Percentiles rank a stretch among this genome's conserved stretches.
phyloP scores from a whole-genome alignment of 1,140 invertebrate genomes.

The Drosophila ercepeae region DNA sequence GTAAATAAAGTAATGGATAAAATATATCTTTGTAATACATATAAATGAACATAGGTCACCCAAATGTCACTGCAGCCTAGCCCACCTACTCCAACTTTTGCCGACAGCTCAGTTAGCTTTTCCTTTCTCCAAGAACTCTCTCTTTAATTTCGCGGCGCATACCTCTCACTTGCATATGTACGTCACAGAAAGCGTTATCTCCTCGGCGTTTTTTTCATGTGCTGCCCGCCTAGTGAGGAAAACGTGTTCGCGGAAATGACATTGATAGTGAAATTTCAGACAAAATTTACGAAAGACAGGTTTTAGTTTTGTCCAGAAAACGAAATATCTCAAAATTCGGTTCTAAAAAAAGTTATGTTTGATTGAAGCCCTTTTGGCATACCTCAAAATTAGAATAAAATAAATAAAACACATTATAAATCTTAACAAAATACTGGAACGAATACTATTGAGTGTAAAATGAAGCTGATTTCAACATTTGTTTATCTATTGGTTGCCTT shows the following conservation, averaged over 20 bases:
- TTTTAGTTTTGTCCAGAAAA: background rate
- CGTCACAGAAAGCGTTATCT: slow-evolving; percentile 51
- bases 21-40: no score
- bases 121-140: slow-evolving; percentile 32
- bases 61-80: background rate
- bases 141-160: background rate
- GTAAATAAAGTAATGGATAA: no score
- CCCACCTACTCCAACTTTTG: background rate
- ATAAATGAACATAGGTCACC: background rate
- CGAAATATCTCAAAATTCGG: background rate
- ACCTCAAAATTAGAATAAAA: slow-evolving; percentile 12
- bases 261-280: slow-evolving; percentile 76
- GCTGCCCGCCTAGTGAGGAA: slow-evolving; percentile 61
- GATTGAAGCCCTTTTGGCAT: background rate
- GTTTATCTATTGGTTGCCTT: slow-evolving; percentile 60
- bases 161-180: slow-evolving; percentile 17
- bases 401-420: no score
- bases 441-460: slow-evolving; percentile 24
- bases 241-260: slow-evolving; percentile 79
- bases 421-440: background rate
- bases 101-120: slow-evolving; percentile 31
- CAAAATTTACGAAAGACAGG: slow-evolving; percentile 1
- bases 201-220: slow-evolving; percentile 31
- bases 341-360: slow-evolving; percentile 29
- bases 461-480: slow-evolving; percentile 72